Percentiles rank a stretch among this genome's conserved stretches.
Conservation (phyloP, 2,797 vertebrate genomes). For the Rachycentron canadum region DNA sequence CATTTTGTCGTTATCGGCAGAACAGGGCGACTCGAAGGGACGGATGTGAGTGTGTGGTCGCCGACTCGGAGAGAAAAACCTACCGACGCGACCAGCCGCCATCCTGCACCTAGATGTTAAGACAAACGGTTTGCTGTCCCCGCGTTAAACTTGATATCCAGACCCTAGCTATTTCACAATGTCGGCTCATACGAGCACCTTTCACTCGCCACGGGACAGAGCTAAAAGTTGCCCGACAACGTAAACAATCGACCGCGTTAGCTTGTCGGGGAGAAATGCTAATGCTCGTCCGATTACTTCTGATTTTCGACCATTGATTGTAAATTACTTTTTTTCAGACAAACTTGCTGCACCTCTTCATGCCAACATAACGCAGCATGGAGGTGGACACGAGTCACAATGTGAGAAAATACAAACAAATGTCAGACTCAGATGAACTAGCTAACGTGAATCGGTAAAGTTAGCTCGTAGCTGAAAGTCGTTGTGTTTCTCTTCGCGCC, state of each 20-base stretch:
- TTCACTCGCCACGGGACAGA: neutral
- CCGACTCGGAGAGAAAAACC: neutral
- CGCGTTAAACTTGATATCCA: neutral
- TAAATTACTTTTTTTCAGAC: neutral
- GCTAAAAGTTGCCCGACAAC: constrained; percentile 6
- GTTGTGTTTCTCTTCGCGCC: neutral
- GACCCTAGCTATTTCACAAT: neutral
- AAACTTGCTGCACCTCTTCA: rapidly evolving
- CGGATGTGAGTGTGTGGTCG: neutral
- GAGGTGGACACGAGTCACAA: rapidly evolving
- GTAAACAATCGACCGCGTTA: constrained; percentile 48
- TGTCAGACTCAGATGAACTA: constrained; percentile 1
- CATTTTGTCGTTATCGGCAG: neutral
- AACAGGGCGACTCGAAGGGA: neutral
- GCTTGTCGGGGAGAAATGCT: constrained; percentile 16
- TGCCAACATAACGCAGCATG: rapidly evolving
- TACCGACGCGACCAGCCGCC: neutral
- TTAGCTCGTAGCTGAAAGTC: constrained; percentile 19
- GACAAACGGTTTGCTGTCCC: neutral
- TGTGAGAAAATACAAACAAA: neutral
- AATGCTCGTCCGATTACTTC: neutral
- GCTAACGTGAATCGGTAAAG: neutral
- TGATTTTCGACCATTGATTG: neutral
- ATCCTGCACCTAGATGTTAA: no score
- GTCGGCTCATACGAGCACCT: neutral